Evolutionary conservation across 2,797 vertebrate genomes (phyloP), one percentile per base, ranked within the genome.

Genomic region (Myripristis murdjan): DNA sequence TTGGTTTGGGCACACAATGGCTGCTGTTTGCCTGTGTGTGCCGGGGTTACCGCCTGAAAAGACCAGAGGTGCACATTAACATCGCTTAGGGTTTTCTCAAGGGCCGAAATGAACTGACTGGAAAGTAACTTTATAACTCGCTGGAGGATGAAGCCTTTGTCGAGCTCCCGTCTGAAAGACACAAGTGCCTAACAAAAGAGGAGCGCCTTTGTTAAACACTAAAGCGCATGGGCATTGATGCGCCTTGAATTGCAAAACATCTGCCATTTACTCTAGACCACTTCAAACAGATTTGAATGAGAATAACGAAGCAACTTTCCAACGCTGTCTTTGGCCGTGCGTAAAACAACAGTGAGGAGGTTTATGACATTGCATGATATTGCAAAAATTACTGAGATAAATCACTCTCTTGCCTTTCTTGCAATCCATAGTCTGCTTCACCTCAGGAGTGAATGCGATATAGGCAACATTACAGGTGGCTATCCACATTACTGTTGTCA

Each of bases 101-200:
- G 94, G 79, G 77, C 87, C 92, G 76, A 94, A 92, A 94, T 95
- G 93, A 94, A 94, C 90, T 95, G 90, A 84, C 90, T 88, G 90
- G 92, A 95, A 95, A 94, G 94, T 95, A 95, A 95, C 94, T 95
- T 95, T 95, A 94, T 95, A 95, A 95, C 92, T 94, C 92, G 90
- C 87, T 92, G 93, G 92, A 94, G 94, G 94, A 94, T 93, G 92
- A 93, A 93, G 87, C 92, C 84, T 93, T 95, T 95, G 94, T 95
- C 35, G 58, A 39, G 79, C 60, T 64, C 81, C 75, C 84, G 79
- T 82, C 72, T 92, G 87, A 93, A 93, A 94, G 93, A 95, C 91
- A 93, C 88, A 91, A 91, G 91, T 31, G 88, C 70, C 85, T 78
- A 83, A 95, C 93, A 95, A 95, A 94, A 90, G 92, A 68, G 54